Evolutionary conservation across 2,888 invertebrate species (phyloP), one percentile per base, ranked within the genome.

Genomic region (Koerneria pararmatus): DNA sequence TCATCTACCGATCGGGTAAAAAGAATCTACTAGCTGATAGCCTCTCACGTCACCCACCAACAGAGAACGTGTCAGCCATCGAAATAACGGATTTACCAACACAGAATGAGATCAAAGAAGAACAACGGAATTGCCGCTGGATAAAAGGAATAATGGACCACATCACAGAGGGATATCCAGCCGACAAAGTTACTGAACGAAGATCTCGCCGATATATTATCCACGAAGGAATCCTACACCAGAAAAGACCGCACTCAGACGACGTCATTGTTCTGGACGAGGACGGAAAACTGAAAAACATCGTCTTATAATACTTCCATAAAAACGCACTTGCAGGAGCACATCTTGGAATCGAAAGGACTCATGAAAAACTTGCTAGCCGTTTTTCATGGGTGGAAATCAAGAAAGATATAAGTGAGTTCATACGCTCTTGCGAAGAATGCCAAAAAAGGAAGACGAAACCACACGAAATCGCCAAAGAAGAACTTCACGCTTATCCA

Each of bases 361-460:
- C 72, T 1, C 29, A 62, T 3, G n/a, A 27, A 5, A 74, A 74
- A 57, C 41, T 74, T 2, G 3, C 6, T 5, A 60, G 59, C 27
- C 41, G 58, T 35, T 74, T 69, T 46, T 68, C 51, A 31, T 74
- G 74, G 74, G 29, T 51, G 22, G 62, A 48, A 3, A 70, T 74
- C 56, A 8, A 19, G 3, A 35, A 41, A 3, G 70, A 74, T 31
- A 57, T 71, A 11, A 46, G 41, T 24, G 41, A 57, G 0, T 60
- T 27, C 27, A 27, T 56, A 27, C 34, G 29, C 19, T 49, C 66
- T 2, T 75, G 74, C 37, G 46, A 58, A 0, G 46, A 48, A 15
- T 75, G 74, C 51, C 75, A 75, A 48, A 32, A 32, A 24, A n/a
- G 56, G 1, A 72, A 73, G 31, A 27, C 24, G 1, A 31, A 31